These are phyloP conservation scores for Setophaga coronata DNA, from an alignment of 2,113 vertebrate species.

Conservation along the genomic window DNA sequence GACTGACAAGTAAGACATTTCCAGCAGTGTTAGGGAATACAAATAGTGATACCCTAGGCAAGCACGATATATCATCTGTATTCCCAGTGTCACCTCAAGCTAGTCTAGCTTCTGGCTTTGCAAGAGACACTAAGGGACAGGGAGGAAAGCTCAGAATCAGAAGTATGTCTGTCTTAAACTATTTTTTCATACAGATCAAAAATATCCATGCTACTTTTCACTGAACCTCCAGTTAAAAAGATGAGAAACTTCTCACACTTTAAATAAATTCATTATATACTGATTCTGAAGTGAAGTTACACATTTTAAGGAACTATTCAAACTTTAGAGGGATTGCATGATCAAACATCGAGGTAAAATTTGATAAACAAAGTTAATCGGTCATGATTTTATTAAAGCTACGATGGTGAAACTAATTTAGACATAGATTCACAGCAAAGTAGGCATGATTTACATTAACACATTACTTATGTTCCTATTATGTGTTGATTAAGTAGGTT, in stretches of 20 bases:
- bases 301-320: neutral
- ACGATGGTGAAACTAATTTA: neutral
- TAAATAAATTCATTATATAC: neutral
- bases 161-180: neutral
- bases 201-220: neutral
- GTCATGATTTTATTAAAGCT: neutral
- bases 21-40: neutral
- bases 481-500: neutral
- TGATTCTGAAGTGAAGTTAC: neutral
- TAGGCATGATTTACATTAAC: neutral
- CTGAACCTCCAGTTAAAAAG: neutral
- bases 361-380: neutral
- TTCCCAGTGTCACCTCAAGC: neutral
- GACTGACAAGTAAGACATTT: neutral
- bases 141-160: neutral
- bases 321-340: neutral
- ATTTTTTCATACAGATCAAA: neutral
- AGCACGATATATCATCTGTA: neutral
- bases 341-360: neutral
- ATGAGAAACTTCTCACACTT: neutral
- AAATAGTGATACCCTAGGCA: neutral
- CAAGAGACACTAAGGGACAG: neutral
- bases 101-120: neutral
- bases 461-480: neutral
- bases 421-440: neutral